Percentiles rank a stretch among this genome's conserved stretches.
Evolutionary conservation across 2,113 vertebrate species (phyloP).

Genomic region (Micronisus gabar): DNA sequence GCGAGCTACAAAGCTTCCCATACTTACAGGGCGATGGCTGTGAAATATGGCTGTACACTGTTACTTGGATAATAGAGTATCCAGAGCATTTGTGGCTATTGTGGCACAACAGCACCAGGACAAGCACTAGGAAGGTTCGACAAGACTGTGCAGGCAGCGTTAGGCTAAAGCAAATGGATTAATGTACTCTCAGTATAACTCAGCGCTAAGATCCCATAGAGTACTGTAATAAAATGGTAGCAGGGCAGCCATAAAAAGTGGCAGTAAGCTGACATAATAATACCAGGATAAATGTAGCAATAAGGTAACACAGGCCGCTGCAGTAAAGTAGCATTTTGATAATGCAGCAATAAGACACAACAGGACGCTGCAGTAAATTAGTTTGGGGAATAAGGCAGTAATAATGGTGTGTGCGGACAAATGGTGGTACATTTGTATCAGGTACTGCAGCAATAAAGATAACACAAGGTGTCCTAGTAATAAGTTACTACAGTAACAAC

Average conservation of each 20-base stretch:
- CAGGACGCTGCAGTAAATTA: constrained; percentile 42
- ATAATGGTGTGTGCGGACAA: background rate
- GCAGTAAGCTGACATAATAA: constrained; percentile 56
- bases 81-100: background rate
- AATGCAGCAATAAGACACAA: constrained; percentile 57
- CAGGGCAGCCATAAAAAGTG: constrained; percentile 52
- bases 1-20: background rate
- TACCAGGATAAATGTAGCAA: constrained; percentile 65
- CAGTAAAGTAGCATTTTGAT: constrained; percentile 58
- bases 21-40: background rate
- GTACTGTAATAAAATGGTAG: constrained; percentile 55
- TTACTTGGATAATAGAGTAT: background rate
- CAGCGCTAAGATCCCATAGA: constrained; percentile 16
- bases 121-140: background rate
- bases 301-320: constrained; percentile 54
- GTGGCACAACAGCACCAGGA: background rate
- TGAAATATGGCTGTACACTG: constrained; percentile 31
- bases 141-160: background rate
- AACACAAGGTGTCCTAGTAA: constrained; percentile 13
- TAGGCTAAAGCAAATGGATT: constrained; percentile 40
- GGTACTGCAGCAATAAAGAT: constrained; percentile 73
- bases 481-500: constrained; percentile 48
- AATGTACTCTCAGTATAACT: constrained; percentile 27
- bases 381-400: background rate
- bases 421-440: constrained; percentile 28